These are phyloP conservation scores for Syngnathus rostellatus DNA, from an alignment of 2,797 vertebrate genomes.

Conservation along the genomic window DNA sequence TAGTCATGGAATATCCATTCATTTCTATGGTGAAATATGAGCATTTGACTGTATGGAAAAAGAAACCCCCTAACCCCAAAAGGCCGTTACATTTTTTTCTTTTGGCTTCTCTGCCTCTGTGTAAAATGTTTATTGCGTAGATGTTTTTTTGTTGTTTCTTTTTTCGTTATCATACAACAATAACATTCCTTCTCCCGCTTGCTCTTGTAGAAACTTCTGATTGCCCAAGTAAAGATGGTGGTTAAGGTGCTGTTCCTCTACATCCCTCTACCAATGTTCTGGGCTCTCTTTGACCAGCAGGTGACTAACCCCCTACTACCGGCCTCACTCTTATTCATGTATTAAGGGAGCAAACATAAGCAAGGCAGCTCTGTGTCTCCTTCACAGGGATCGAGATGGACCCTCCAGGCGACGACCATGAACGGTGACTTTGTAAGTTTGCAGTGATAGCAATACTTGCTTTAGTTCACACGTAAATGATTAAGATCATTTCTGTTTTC, in stretches of 20 bases:
- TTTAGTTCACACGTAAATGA: background rate
- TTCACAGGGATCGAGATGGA: constrained; percentile 92
- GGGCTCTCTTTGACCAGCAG: constrained; percentile 96
- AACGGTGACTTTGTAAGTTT: constrained; percentile 81
- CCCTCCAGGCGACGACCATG: constrained; percentile 90
- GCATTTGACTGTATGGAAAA: background rate
- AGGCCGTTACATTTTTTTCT: background rate
- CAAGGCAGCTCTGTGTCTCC: constrained; percentile 5
- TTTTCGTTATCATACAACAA: background rate
- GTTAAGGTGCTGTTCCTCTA: constrained; percentile 88
- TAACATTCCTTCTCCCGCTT: background rate
- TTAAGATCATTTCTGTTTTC: constrained; percentile 7
- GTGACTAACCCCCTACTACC: constrained; percentile 45
- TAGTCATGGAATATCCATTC: no score
- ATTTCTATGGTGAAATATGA: no score
- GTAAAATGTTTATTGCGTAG: background rate
- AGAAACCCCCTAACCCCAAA: background rate
- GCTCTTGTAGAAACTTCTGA: constrained; percentile 77
- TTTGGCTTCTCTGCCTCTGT: background rate
- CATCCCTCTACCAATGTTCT: constrained; percentile 96
- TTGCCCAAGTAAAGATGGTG: constrained; percentile 88
- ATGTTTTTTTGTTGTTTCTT: background rate
- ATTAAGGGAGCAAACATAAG: background rate
- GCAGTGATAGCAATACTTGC: background rate
- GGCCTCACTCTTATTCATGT: background rate